These are phyloP conservation scores for Plutella xylostella DNA, from an alignment of 2,888 invertebrate species.

Conservation along the genomic window DNA sequence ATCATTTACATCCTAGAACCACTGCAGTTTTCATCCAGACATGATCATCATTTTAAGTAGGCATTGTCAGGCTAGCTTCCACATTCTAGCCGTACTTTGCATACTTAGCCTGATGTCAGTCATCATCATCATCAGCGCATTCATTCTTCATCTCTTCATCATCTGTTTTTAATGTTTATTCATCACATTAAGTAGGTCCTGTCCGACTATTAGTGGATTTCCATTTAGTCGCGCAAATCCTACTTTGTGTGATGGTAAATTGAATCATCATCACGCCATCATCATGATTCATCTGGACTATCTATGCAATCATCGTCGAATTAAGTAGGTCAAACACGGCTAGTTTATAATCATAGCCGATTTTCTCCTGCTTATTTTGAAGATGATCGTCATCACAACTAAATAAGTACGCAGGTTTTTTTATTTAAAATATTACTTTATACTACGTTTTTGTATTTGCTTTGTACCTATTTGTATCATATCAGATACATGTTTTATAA, in stretches of 20 bases:
- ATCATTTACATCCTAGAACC: too few species aligned
- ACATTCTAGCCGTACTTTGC: slow-evolving; percentile 17
- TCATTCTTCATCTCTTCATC: not conserved
- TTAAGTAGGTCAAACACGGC: slow-evolving; percentile 27
- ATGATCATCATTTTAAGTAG: slow-evolving; percentile 1
- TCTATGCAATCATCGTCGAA: slow-evolving; percentile 14
- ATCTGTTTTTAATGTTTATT: not conserved
- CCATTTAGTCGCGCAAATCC: slow-evolving; percentile 16
- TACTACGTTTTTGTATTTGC: too few species aligned
- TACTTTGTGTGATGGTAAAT: slow-evolving; percentile 16
- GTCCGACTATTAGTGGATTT: slow-evolving; percentile 18
- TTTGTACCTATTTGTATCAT: too few species aligned
- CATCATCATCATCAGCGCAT: not conserved
- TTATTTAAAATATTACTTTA: too few species aligned
- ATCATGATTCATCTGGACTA: too few species aligned
- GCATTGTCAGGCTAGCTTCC: not conserved
- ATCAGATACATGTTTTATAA: not conserved
- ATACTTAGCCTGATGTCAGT: slow-evolving; percentile 17
- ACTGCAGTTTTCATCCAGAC: not conserved
- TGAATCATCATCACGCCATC: not conserved
- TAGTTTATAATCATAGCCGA: slow-evolving; percentile 19
- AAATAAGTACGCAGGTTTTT: too few species aligned
- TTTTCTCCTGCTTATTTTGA: slow-evolving; percentile 18
- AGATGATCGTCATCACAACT: not conserved
- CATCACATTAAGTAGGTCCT: slow-evolving; percentile 21